These are phyloP conservation scores for Sebastes taczanowskii DNA, from an alignment of 2,797 vertebrate species.

Conservation along the genomic window DNA sequence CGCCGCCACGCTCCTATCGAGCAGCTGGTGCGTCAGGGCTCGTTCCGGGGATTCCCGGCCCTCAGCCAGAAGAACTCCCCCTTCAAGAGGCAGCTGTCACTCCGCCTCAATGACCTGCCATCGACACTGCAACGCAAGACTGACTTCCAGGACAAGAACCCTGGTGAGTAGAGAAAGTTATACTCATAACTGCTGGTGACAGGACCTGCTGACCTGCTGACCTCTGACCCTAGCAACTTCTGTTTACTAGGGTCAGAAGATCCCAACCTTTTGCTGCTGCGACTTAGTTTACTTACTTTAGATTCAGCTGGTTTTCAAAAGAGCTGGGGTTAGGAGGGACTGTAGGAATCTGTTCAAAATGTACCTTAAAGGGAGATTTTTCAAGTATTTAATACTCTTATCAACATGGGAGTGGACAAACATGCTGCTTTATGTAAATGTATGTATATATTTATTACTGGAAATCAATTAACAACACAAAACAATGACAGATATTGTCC, in stretches of 20 bases:
- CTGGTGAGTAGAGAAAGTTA: slow-evolving; percentile 75
- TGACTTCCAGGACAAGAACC: slow-evolving; percentile 86
- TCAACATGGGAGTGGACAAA: no score
- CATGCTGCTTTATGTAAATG: accelerated
- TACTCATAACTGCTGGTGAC: not conserved
- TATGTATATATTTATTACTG: no score
- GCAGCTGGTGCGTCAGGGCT: slow-evolving; percentile 93
- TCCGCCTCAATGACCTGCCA: slow-evolving; percentile 92
- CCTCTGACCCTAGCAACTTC: not conserved
- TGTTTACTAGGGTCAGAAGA: not conserved
- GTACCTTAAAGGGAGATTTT: no score
- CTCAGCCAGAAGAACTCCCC: slow-evolving; percentile 94
- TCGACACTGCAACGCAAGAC: slow-evolving; percentile 93
- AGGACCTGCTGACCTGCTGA: not conserved
- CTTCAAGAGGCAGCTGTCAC: slow-evolving; percentile 93
- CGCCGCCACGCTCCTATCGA: slow-evolving; percentile 93
- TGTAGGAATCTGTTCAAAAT: not conserved
- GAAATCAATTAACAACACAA: no score
- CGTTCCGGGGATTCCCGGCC: slow-evolving; percentile 91
- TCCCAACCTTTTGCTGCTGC: not conserved
- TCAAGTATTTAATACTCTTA: no score
- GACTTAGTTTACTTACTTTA: not conserved
- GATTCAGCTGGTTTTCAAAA: not conserved
- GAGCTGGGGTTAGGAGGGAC: no score
- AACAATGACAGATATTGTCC: no score